A percentile compares a stretch with the other conserved stretches of the same genome.
phyloP scores from a whole-genome alignment of 2,113 vertebrate genomes.

The Petroica traversi region DNA sequence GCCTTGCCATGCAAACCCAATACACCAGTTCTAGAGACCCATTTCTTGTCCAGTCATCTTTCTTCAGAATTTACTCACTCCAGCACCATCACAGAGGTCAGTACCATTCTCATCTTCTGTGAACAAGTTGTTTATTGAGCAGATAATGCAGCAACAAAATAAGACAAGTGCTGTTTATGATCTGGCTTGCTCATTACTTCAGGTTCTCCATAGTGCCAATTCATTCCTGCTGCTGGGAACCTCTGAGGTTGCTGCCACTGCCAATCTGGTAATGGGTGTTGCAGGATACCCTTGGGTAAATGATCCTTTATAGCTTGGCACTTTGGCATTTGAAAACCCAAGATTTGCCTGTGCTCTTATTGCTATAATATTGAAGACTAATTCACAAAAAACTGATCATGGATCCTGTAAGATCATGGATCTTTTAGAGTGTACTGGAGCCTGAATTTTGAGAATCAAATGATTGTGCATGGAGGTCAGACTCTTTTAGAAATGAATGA shows the following conservation, averaged over 20 bases:
- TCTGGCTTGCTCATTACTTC: neutral
- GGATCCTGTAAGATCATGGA: neutral
- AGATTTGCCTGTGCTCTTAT: neutral
- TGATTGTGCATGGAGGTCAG: neutral
- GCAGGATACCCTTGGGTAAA: neutral
- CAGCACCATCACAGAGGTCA: neutral
- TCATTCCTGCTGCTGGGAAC: neutral
- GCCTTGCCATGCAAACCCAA: neutral
- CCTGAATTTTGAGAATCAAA: neutral
- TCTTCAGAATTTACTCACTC: neutral
- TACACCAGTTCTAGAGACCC: neutral
- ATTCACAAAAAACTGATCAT: neutral
- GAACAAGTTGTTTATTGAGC: neutral
- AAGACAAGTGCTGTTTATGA: fast-evolving
- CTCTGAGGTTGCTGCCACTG: neutral
- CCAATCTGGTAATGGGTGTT: neutral
- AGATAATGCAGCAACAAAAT: neutral
- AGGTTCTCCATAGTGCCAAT: neutral
- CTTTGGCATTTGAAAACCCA: neutral
- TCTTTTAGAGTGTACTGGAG: neutral
- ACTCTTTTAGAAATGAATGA: neutral
- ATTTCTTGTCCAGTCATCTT: neutral
- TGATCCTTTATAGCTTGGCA: neutral
- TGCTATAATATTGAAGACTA: neutral
- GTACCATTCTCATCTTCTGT: neutral